These are phyloP conservation scores for Myoxocephalus aenaeus DNA, from an alignment of 2,797 vertebrate genomes.

Conservation along the genomic window DNA sequence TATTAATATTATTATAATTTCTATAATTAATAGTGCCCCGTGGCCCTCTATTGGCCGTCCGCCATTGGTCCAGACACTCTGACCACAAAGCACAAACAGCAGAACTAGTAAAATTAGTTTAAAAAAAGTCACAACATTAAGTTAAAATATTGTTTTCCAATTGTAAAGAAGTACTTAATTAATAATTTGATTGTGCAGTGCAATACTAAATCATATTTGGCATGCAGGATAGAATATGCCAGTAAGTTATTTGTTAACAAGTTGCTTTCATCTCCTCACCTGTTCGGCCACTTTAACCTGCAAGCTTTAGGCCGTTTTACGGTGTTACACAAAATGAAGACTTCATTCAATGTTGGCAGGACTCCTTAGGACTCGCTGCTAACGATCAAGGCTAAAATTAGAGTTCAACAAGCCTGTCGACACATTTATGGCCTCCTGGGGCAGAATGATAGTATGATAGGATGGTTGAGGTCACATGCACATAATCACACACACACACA, in stretches of 20 bases:
- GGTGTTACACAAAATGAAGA: conserved; percentile 41
- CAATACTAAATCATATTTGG: neutral
- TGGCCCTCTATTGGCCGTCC: no score
- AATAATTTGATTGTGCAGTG: neutral
- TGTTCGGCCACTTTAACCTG: conserved; percentile 19
- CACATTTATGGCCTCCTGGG: conserved; percentile 55
- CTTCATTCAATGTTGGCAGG: conserved; percentile 51
- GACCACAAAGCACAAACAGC: conserved; percentile 4
- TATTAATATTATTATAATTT: no score
- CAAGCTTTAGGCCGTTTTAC: conserved; percentile 12
- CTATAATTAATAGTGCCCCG: no score
- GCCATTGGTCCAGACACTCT: neutral
- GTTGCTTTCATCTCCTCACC: conserved; percentile 1
- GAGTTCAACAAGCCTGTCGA: conserved; percentile 67
- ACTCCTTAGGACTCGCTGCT: conserved; percentile 43
- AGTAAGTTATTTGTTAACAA: neutral
- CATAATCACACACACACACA: neutral
- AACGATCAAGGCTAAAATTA: conserved; percentile 64
- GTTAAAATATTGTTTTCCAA: neutral
- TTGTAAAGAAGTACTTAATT: neutral
- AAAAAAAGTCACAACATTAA: neutral
- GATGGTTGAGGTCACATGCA: conserved; percentile 41
- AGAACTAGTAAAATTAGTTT: neutral
- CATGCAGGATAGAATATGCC: neutral
- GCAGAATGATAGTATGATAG: conserved; percentile 29